phyloP scores from a whole-genome alignment of 2,113 vertebrate species.

The Aviceda subcristata region DNA sequence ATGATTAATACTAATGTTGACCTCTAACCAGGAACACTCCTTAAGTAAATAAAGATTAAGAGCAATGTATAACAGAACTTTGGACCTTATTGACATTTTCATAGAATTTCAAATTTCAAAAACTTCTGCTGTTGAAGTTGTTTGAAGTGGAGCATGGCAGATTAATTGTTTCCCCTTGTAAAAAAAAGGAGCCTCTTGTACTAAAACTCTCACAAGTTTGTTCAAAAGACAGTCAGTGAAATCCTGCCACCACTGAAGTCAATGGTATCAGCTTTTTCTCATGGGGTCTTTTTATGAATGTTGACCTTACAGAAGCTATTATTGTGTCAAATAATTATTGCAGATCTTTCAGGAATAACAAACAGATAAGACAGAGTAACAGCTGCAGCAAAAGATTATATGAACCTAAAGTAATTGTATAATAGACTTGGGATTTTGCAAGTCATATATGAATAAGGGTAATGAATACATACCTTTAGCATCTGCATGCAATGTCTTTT shows the following conservation, averaged over 20 bases:
- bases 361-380: neutral
- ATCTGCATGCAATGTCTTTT: neutral
- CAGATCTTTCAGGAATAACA: neutral
- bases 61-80: conserved; percentile 17
- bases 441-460: neutral
- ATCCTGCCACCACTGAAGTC: neutral
- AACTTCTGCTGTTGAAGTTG: neutral
- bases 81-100: neutral
- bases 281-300: neutral
- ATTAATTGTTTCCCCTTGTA: neutral
- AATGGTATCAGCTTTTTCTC: neutral
- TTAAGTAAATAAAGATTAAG: conserved; percentile 35
- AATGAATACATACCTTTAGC: neutral
- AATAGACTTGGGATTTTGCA: neutral
- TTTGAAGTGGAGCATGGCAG: neutral
- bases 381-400: neutral
- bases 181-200: neutral
- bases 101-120: neutral
- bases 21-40: neutral
- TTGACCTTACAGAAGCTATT: neutral
- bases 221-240: neutral
- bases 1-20: conserved; percentile 37
- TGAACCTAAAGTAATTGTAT: neutral
- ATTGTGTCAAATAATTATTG: neutral
- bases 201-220: neutral